Percentiles rank a stretch among this genome's conserved stretches.
These are phyloP conservation scores for Peromyscus polionotus DNA, from an alignment of 2,113 vertebrate genomes.

Conservation along the genomic window DNA sequence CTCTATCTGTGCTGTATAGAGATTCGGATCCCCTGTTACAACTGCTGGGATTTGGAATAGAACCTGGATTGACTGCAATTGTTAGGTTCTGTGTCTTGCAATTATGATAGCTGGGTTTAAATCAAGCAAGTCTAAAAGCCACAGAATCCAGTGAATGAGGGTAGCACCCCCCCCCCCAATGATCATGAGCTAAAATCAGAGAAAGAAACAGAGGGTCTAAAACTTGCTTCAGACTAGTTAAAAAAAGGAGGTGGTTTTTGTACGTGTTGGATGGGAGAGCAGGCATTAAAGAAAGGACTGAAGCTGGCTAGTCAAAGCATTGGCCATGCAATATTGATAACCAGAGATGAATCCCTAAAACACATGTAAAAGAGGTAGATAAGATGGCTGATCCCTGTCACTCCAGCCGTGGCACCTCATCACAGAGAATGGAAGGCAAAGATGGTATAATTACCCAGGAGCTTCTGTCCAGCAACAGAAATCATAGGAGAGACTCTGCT, in stretches of 20 bases:
- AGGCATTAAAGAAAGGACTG: neutral
- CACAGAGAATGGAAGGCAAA: neutral
- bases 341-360: too few relatives aligned
- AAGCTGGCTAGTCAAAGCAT: neutral
- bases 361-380: neutral
- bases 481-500: neutral
- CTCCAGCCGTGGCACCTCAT: too few relatives aligned
- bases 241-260: neutral
- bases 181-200: neutral
- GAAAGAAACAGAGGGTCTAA: neutral
- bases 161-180: neutral
- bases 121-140: neutral
- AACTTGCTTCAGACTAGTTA: neutral
- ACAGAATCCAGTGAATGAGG: neutral
- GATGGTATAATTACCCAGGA: too few relatives aligned
- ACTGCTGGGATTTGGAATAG: neutral
- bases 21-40: neutral
- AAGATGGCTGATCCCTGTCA: too few relatives aligned
- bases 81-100: neutral
- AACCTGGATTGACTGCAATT: neutral
- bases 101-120: constrained; percentile 32
- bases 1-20: neutral
- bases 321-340: neutral
- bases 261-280: neutral
- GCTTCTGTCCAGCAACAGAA: neutral